Evolutionary conservation across 2,113 vertebrate species (phyloP).

Genomic region (Boleophthalmus pectinirostris): DNA sequence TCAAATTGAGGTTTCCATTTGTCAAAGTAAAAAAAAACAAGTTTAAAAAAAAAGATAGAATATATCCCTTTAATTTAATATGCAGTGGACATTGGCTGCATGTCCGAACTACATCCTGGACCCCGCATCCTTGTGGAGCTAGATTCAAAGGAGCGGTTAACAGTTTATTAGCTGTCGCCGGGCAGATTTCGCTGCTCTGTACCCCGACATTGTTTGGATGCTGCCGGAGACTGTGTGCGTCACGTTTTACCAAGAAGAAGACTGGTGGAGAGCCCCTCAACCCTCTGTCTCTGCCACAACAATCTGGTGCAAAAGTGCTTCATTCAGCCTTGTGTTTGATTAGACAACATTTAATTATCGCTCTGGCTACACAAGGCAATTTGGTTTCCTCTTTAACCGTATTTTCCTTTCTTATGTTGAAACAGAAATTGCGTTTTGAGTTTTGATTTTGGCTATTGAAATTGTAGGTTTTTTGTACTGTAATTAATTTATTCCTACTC

Average conservation of each 20-base stretch:
- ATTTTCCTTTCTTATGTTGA: neutral
- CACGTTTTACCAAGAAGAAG: slow-evolving; percentile 37
- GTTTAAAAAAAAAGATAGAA: neutral
- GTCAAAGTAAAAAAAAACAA: neutral
- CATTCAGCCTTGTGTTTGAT: neutral
- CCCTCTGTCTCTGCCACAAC: slow-evolving; percentile 26
- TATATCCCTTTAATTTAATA: neutral
- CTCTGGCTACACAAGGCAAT: neutral
- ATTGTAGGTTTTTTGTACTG: neutral
- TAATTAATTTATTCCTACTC: slow-evolving; percentile 1
- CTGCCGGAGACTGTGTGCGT: slow-evolving; percentile 32
- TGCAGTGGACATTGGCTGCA: slow-evolving; percentile 11
- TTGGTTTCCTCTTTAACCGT: neutral
- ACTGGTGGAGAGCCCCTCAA: slow-evolving; percentile 39
- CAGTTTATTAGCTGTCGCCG: slow-evolving; percentile 60
- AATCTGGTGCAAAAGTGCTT: slow-evolving; percentile 2
- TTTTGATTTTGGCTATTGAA: neutral
- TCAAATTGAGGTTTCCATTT: neutral
- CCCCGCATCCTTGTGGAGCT: slow-evolving; percentile 41
- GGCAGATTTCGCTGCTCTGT: slow-evolving; percentile 55
- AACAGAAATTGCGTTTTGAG: neutral
- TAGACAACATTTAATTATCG: neutral
- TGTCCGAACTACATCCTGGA: slow-evolving; percentile 28
- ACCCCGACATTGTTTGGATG: slow-evolving; percentile 55
- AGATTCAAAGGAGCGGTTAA: slow-evolving; percentile 36